These are phyloP conservation scores for Lagopus leucura DNA, from an alignment of 2,113 vertebrate genomes.

Conservation along the genomic window DNA sequence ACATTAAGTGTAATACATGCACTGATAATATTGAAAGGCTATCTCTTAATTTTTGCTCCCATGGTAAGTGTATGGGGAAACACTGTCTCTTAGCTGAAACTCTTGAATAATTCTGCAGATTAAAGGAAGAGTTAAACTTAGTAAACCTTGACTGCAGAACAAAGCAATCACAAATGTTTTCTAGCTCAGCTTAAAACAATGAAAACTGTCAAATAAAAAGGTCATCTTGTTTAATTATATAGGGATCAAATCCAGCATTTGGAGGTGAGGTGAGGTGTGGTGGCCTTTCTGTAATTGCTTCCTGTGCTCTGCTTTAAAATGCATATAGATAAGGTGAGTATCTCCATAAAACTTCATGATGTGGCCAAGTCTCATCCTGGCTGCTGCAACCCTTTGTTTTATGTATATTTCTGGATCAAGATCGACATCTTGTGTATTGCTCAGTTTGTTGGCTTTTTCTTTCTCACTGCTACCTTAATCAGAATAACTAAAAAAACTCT, in stretches of 20 bases:
- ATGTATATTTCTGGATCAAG: not conserved
- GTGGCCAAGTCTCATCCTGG: not conserved
- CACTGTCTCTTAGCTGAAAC: not conserved
- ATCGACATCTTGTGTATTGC: not conserved
- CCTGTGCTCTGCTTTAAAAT: not conserved
- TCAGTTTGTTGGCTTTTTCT: not conserved
- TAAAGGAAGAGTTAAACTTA: not conserved
- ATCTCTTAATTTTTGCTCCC: not conserved
- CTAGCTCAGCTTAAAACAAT: conserved; percentile 37
- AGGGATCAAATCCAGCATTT: not conserved
- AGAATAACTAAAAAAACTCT: not conserved
- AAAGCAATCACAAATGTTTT: conserved; percentile 36
- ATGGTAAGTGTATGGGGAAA: not conserved
- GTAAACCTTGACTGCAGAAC: not conserved
- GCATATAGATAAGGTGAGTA: not conserved
- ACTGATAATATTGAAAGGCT: not conserved
- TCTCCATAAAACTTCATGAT: not conserved
- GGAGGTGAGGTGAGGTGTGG: not conserved
- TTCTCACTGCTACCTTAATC: not conserved
- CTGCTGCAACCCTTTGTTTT: not conserved
- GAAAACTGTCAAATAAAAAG: not conserved
- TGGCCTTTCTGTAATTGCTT: not conserved
- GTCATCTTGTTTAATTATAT: conserved; percentile 6
- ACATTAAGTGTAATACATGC: not conserved
- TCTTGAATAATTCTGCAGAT: not conserved